phyloP scores from a whole-genome alignment of 1,140 invertebrate genomes.

The Alviniconcha marisindica region DNA sequence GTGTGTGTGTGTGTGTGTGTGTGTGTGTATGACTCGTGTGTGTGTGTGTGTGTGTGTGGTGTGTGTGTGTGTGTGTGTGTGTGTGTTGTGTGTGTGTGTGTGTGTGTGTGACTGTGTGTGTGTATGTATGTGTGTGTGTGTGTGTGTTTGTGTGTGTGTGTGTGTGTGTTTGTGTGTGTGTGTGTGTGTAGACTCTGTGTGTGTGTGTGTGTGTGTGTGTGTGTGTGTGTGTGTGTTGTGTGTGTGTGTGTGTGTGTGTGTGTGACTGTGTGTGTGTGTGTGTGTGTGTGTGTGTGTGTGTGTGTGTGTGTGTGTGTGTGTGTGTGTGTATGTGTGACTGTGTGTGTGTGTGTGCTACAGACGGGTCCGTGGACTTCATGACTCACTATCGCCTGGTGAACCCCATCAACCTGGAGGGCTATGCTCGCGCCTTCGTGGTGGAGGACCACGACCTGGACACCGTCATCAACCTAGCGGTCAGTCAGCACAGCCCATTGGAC shows the following conservation, averaged over 20 bases:
- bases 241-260: neutral
- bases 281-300: neutral
- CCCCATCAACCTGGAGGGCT: constrained; percentile 66
- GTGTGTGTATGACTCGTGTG: no score
- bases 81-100: neutral
- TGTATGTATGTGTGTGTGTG: neutral
- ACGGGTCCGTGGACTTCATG: constrained; percentile 71
- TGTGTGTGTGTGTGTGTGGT: neutral
- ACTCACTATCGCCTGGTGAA: constrained; percentile 73
- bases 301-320: neutral
- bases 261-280: neutral
- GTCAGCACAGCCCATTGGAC: neutral
- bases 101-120: neutral
- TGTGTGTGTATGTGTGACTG: neutral
- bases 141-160: neutral
- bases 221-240: no score
- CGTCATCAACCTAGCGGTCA: constrained; percentile 49
- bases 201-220: no score
- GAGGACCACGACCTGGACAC: constrained; percentile 73
- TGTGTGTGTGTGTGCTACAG: constrained; percentile 46
- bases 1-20: no score
- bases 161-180: neutral
- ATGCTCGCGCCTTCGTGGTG: constrained; percentile 73
- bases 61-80: no score
- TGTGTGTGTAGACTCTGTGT: no score